These are phyloP conservation scores for Acleris cristana DNA, from an alignment of 2,888 invertebrate genomes.

Conservation along the genomic window DNA sequence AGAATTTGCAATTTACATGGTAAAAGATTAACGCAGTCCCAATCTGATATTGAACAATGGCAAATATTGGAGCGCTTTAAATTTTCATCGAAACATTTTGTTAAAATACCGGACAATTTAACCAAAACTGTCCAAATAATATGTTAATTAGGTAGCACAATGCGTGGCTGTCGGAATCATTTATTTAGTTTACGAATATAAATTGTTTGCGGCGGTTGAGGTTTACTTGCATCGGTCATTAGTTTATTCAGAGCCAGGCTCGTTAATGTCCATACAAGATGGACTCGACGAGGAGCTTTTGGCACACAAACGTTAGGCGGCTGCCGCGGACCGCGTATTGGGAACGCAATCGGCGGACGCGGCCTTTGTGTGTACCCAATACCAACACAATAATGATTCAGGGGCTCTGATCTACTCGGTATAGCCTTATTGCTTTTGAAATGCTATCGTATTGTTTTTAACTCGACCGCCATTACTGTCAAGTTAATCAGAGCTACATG, in stretches of 20 bases:
- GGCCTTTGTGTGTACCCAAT: too few relatives aligned
- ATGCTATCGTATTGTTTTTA: too few relatives aligned
- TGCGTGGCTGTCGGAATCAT: constrained; percentile 37
- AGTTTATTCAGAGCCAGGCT: constrained; percentile 30
- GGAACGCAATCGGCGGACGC: too few relatives aligned
- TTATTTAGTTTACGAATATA: constrained; percentile 51
- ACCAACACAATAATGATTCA: too few relatives aligned
- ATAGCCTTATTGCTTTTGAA: too few relatives aligned
- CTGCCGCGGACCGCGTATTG: constrained; percentile 14
- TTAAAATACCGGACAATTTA: constrained; percentile 13
- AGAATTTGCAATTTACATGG: too few relatives aligned
- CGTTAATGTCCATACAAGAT: too few relatives aligned
- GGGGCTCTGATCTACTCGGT: too few relatives aligned
- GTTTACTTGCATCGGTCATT: constrained; percentile 50
- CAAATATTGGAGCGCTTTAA: neutral
- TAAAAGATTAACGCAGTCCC: too few relatives aligned
- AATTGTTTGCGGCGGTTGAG: constrained; percentile 52
- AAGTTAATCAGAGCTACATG: too few relatives aligned
- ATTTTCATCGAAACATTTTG: neutral
- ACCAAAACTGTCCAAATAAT: constrained; percentile 20
- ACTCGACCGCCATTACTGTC: too few relatives aligned
- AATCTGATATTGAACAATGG: neutral
- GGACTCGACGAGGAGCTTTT: too few relatives aligned
- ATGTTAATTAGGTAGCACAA: constrained; percentile 33
- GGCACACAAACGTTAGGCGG: constrained; percentile 9